Base-by-base conservation (phyloP, 2,888 invertebrate species). In the Ormyrus rosae region DNA sequence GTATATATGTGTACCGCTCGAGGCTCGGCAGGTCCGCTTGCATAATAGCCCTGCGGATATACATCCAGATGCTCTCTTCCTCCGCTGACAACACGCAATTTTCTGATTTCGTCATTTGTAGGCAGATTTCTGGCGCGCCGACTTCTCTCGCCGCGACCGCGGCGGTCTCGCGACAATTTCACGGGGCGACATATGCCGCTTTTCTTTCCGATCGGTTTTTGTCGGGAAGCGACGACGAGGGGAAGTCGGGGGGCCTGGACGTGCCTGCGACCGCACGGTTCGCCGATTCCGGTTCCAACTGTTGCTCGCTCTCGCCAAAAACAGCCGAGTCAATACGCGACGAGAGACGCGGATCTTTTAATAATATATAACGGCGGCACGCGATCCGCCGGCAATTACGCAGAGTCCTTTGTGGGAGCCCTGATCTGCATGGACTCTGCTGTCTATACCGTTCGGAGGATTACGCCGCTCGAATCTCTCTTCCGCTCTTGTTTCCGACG, bases 201-300 rank as follows among this genome's bases (percentile, higher is more conserved):
- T 34, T 34, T 34, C 34, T 34, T 34, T 4, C 34, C 34, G 34
- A 34, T 34, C 34, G 34, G 34, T 34, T 34, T 2, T 34, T 34
- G 34, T 34, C 34, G 34, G 34, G 4, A 34, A 34, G 2, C 3
- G 34, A 34, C 13, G 13, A 2, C 34, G 34, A 34, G 34, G 34
- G 34, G 34, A 34, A 34, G 34, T 34, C 34, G 34, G 34, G 34
- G 2, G 34, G 34, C 34, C 34, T 34, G 34, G 34, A 45, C 50
- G 13, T 34, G 34, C 60, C 60, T 2, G 55, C 9, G 69, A 69
- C 76, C 70, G 46, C 69, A 76, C 8, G 34, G 34, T 4, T 34
- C 4, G 34, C 68, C 60, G 58, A 77, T 77, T 86, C 84, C 85
- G 82, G 84, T 83, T 84, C 83, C 87, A 86, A 87, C 87, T 86